Evolutionary conservation across 2,888 invertebrate genomes (phyloP).

Genomic region (Acanthopleura granulata): DNA sequence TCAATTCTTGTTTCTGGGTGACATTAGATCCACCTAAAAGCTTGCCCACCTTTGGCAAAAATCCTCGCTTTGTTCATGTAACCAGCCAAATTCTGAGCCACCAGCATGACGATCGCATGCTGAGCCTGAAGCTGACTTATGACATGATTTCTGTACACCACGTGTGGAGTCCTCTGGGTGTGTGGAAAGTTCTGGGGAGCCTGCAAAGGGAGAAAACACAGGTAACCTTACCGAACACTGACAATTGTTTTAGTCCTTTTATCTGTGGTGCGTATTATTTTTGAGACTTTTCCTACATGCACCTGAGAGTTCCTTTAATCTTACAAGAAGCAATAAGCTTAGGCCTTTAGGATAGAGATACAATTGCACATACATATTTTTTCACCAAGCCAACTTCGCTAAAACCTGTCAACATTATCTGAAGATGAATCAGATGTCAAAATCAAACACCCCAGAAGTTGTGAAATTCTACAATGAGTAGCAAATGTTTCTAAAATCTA

Average conservation of each 20-base stretch:
- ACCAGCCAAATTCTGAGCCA: slow-evolving; percentile 86
- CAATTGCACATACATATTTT: no score
- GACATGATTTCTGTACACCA: slow-evolving; percentile 77
- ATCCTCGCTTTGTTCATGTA: slow-evolving; percentile 90
- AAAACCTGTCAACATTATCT: no score
- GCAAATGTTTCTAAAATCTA: background rate
- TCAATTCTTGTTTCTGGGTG: no score
- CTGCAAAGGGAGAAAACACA: slow-evolving; percentile 39
- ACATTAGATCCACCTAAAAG: background rate
- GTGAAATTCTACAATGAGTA: background rate
- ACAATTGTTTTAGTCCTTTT: no score
- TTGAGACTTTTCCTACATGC: no score
- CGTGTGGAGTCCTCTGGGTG: slow-evolving; percentile 63
- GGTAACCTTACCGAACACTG: no score
- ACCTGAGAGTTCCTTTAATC: no score
- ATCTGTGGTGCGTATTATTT: no score
- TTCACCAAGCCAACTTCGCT: no score
- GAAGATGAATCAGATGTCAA: no score
- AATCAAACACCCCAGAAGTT: background rate
- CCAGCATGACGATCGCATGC: slow-evolving; percentile 92
- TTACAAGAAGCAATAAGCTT: no score
- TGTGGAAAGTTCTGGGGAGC: slow-evolving; percentile 67
- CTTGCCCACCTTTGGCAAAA: slow-evolving; percentile 71
- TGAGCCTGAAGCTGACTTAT: slow-evolving; percentile 92
- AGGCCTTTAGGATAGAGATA: no score